Base-by-base conservation (phyloP, 2,797 vertebrate species). In the Emydoidea blandingii region DNA sequence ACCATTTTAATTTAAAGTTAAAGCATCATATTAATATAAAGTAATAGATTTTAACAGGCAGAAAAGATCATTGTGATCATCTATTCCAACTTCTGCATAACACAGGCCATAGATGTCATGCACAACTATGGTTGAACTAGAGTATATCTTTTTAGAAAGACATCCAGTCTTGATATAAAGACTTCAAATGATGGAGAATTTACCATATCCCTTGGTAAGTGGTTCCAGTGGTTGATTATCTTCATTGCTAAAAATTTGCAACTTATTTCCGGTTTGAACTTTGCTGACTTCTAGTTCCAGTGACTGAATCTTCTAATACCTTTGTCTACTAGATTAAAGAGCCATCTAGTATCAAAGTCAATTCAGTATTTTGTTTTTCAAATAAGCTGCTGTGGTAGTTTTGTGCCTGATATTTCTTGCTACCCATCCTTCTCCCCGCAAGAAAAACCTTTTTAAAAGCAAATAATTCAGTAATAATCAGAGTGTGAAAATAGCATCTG, bases 401-500 rank as follows among this genome's bases (percentile, higher is more conserved):
- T 76, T 76, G 37, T 2, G 23, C 72, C 41, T 27, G 37, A 76
- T 47, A 25, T 76, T 76, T 76, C 25, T 68, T 68, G 34, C 34
- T 76, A 27, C 41, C 41, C 41, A 57, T 5, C 56, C 11, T 2
- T 19, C 11, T 29, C 56, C 56, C 56, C 5, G 10, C 27, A 27
- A 57, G 27, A 57, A 27, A 57, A 27, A n/a, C 34, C 78, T 65
- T 94, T 94, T 94, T 65, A 94, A 95, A 95, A 94, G 95, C 95
- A 95, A 97, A 96, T 95, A 94, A 96, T 91, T 89, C 54, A 76
- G 80, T 91, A 83, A 88, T 90, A 92, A 91, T 91, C 85, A 88
- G 94, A 90, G 94, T 83, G 96, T 93, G 93, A 94, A 47, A 93
- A 88, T 91, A 90, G 80, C 88, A 92, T 92, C 76, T 89, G 85